Conservation (phyloP, 2,113 vertebrate species). For the Poecilia latipinna region DNA sequence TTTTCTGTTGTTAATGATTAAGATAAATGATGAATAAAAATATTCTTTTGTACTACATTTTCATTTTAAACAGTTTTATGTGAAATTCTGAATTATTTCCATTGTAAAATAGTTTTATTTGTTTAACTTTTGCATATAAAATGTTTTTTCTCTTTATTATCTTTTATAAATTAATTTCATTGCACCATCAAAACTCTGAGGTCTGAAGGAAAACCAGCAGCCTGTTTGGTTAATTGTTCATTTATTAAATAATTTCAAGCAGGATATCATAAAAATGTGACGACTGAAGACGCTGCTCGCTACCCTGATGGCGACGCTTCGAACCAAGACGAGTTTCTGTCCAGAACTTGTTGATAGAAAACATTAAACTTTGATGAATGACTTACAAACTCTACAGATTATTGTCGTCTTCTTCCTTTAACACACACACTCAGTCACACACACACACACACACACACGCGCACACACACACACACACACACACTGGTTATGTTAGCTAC, state of each 20-base stretch:
- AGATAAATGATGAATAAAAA: no score
- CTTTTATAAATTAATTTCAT: no score
- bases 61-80: no score
- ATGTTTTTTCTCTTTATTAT: background rate
- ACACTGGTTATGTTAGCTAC: conserved; percentile 74
- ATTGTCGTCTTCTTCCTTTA: conserved; percentile 34
- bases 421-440: background rate
- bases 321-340: no score
- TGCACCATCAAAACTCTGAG: no score
- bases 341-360: conserved; percentile 73
- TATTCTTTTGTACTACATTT: no score
- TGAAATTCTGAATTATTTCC: no score
- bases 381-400: conserved; percentile 71
- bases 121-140: background rate
- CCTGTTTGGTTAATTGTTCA: conserved; percentile 52
- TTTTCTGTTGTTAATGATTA: no score
- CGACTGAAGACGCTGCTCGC: conserved; percentile 63
- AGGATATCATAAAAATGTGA: conserved; percentile 74
- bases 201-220: background rate
- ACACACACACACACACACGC: conserved; percentile 34
- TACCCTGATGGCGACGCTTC: conserved; percentile 55
- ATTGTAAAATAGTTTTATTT: background rate
- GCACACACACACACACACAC: conserved; percentile 40
- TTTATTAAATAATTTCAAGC: conserved; percentile 78
- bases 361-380: conserved; percentile 71